Evolutionary conservation across 2,888 invertebrate species (phyloP), one percentile per base, ranked within the genome.

Genomic region (Watsonalla binaria): DNA sequence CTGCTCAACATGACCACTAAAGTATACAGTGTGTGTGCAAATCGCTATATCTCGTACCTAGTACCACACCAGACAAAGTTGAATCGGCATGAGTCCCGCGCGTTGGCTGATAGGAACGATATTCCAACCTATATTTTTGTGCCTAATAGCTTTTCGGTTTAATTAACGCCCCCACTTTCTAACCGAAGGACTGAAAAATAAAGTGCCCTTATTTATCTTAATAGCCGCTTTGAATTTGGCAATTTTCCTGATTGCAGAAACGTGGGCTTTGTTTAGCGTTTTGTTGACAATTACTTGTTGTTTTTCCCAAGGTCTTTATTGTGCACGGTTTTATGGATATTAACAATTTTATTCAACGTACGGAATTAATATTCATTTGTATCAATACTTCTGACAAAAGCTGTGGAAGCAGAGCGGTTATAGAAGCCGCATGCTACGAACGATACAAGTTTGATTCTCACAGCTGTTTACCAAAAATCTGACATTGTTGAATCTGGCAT

Each of bases 101-200:
- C 47, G 48, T 48, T 51, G 46, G 54, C 52, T 49, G 54, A 55
- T 58, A 55, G 53, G 54, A 24, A 24, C 24, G 24, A 54, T 57
- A 56, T 55, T 57, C 48, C 39, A 56, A 39, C 56, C 57, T 57
- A 58, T 62, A 61, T 60, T 63, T 65, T 60, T 60, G 57, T 54
- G 42, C 56, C 55, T 59, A 61, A 65, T 61, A 62, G 57, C 56
- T 54, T 59, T 56, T 34, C 42, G 53, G 59, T 54, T 56, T 59
- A 65, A 61, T 62, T 62, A 58, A 56, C 45, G 50, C 47, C 39
- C 24, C 47, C 15, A 46, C 45, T 46, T 53, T 47, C 33, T 24
- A 37, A 37, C 46, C 46, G 6, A 13, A 48, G n/a, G 5, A 48
- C 48, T 34, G 34, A 35, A 35, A 35, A 34, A 13, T 14, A 34